phyloP scores from a whole-genome alignment of 2,113 vertebrate species.

The Cyanistes caeruleus region DNA sequence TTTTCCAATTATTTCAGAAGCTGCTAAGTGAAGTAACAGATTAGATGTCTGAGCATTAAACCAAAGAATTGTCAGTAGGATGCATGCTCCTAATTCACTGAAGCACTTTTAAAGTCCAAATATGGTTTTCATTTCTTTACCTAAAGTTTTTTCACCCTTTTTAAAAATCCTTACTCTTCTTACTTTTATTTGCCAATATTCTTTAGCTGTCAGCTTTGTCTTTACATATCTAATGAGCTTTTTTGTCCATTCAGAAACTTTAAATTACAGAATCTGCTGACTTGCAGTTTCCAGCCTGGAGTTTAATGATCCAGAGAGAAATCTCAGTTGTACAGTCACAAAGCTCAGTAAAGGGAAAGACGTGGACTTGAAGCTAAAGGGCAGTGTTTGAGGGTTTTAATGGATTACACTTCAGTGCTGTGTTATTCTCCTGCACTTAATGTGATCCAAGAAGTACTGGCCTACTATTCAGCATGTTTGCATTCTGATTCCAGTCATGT shows the following conservation, averaged over 20 bases:
- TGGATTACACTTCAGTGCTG: background rate
- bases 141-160: background rate
- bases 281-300: constrained; percentile 18
- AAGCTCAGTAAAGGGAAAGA: background rate
- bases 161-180: background rate
- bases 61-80: background rate
- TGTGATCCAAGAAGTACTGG: constrained; percentile 10
- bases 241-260: constrained; percentile 45
- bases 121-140: background rate
- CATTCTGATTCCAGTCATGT: constrained; percentile 36
- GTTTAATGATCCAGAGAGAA: constrained; percentile 37
- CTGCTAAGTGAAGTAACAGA: background rate
- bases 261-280: constrained; percentile 41
- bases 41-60: background rate
- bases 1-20: constrained; percentile 32
- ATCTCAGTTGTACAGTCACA: constrained; percentile 16
- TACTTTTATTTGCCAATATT: background rate
- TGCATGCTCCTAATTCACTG: background rate
- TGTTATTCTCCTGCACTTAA: background rate
- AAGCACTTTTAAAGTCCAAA: background rate
- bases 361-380: background rate
- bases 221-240: constrained; percentile 37
- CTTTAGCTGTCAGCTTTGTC: constrained; percentile 11
- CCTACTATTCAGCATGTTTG: background rate
- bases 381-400: background rate